Percentiles rank a stretch among this genome's conserved stretches.
These are phyloP conservation scores for Phocoena sinus DNA, from an alignment of 2,113 vertebrate species.

Conservation along the genomic window DNA sequence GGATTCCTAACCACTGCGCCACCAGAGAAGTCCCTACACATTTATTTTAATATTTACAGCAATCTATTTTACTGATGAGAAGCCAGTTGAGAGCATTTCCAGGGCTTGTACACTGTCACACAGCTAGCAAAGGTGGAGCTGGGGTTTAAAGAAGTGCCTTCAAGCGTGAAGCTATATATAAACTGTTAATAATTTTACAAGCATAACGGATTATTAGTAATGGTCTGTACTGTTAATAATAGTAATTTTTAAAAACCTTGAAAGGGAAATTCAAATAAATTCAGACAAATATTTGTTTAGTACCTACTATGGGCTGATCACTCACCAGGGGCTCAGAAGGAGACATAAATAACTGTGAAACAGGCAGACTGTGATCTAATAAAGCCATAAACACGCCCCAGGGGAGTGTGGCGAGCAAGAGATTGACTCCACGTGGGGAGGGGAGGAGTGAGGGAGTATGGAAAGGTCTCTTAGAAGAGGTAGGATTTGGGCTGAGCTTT, in stretches of 20 bases:
- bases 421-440: not conserved
- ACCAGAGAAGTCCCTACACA: not conserved
- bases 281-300: conserved; percentile 72
- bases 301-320: conserved; percentile 67
- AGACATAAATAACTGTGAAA: conserved; percentile 69
- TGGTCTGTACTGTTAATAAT: conserved; percentile 65
- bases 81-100: not conserved
- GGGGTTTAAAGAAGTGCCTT: conserved; percentile 49
- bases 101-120: conserved; percentile 23
- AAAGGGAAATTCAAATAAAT: conserved; percentile 74
- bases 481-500: not conserved
- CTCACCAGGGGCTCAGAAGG: conserved; percentile 66
- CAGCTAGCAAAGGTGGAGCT: conserved; percentile 47
- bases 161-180: conserved; percentile 69
- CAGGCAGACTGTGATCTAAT: conserved; percentile 62
- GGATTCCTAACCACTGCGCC: too few relatives aligned
- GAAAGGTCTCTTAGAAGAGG: conserved; percentile 23
- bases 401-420: not conserved
- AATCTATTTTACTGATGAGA: conserved; percentile 46
- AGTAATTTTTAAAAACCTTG: conserved; percentile 63
- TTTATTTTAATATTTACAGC: conserved; percentile 44
- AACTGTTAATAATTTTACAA: conserved; percentile 76
- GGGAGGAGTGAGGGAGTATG: not conserved
- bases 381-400: conserved; percentile 45
- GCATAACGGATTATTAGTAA: conserved; percentile 72